Evolutionary conservation across 2,888 invertebrate genomes (phyloP), one percentile per base, ranked within the genome.

Genomic region (Spicauda simplicius): DNA sequence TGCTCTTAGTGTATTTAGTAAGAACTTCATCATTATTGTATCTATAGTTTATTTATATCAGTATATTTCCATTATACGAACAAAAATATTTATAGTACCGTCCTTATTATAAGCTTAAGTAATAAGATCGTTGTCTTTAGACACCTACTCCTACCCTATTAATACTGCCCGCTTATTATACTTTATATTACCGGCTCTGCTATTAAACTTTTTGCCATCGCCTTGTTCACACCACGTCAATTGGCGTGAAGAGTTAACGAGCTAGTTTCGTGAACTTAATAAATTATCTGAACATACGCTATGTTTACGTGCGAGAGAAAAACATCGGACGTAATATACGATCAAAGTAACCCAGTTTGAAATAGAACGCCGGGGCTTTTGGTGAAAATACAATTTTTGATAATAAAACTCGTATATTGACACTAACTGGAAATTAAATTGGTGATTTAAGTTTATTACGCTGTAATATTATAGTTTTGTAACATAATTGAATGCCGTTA

Each of bases 291-390:
- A 70, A 41, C 56, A 48, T 56, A 61, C 55, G 45, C 45, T 53
- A 54, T 67, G 61, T 67, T 56, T 61, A 72, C 73, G 73, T 76
- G 73, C 72, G 72, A 70, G 72, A 70, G 74, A 74, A 72, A 82
- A 76, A 76, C 71, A 72, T 73, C 77, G 77, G 78, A 71, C 67
- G 70, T 85, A 83, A 86, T 86, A 82, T 78, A 73, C 81, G 82
- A 82, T 87, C 86, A 87, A 88, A 85, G 84, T 76, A 82, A 87
- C 87, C 89, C 81, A 85, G 67, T 79, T 87, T 73, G 72, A 75
- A 87, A 83, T 61, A 56, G 60, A 60, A 60, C 65, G 64, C 45
- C 65, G 60, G 55, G 66, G 8, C 60, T 50, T 25, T 20, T 14
- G 45, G 48, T 59, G 59, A 48, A 45, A 20, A 48, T 65, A 53